These are phyloP conservation scores for Acronicta alni DNA, from an alignment of 2,888 invertebrate species.

Conservation along the genomic window DNA sequence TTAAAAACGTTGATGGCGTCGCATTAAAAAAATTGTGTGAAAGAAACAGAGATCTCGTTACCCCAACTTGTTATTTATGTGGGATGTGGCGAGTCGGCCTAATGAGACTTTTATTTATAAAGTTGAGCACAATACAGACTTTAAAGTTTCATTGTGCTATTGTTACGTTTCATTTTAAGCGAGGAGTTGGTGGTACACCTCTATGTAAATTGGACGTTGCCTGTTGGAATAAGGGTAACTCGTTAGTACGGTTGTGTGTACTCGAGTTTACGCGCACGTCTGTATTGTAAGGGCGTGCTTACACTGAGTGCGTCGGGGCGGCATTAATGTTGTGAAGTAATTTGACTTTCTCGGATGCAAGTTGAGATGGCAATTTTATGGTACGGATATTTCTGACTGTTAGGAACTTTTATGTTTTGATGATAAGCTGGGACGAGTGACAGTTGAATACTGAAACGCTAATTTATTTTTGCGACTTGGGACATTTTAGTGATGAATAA, in stretches of 20 bases:
- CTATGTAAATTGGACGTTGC: slow-evolving; percentile 85
- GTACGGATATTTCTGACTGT: slow-evolving; percentile 11
- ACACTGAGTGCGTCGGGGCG: slow-evolving; percentile 43
- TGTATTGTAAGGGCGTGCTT: slow-evolving; percentile 59
- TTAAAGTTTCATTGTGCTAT: slow-evolving; percentile 85
- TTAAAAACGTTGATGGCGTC: slow-evolving; percentile 57
- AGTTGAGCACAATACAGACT: slow-evolving; percentile 81
- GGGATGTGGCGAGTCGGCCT: slow-evolving; percentile 78
- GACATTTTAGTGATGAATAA: too few relatives aligned
- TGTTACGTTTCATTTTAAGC: slow-evolving; percentile 85
- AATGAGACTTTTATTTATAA: slow-evolving; percentile 88
- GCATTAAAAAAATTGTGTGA: slow-evolving; percentile 58
- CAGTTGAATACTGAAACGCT: too few relatives aligned
- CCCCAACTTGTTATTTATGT: slow-evolving; percentile 76
- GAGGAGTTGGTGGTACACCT: slow-evolving; percentile 81
- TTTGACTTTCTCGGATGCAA: slow-evolving; percentile 39
- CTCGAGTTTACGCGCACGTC: slow-evolving; percentile 66
- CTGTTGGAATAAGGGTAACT: slow-evolving; percentile 75
- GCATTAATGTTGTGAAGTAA: slow-evolving; percentile 47
- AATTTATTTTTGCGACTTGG: too few relatives aligned
- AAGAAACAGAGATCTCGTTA: slow-evolving; percentile 71
- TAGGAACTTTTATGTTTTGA: slow-evolving; percentile 1
- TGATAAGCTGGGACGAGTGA: background rate
- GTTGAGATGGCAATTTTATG: slow-evolving; percentile 36
- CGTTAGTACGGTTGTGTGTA: slow-evolving; percentile 72